Evolutionary conservation across 2,797 vertebrate species (phyloP).

Genomic region (Chaenodraco wilsoni): DNA sequence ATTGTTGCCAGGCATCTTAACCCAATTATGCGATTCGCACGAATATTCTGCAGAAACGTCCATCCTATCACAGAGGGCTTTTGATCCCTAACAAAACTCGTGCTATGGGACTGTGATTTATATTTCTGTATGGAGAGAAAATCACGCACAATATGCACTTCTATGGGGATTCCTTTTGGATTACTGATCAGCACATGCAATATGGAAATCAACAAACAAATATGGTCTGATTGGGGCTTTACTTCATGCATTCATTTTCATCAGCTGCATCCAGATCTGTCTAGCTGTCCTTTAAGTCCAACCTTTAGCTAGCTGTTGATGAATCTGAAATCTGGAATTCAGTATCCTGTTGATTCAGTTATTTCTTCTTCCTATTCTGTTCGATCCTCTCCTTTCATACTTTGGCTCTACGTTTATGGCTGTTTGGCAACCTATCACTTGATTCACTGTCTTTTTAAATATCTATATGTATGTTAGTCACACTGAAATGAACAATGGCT

Average conservation of each 20-base stretch:
- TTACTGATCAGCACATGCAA: constrained; percentile 23
- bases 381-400: neutral
- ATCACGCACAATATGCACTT: constrained; percentile 12
- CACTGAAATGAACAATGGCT: neutral
- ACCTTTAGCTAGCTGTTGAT: neutral
- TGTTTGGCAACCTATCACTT: neutral
- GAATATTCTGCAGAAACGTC: neutral
- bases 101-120: constrained; percentile 2
- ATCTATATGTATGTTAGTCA: neutral
- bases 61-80: neutral
- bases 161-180: constrained; percentile 1
- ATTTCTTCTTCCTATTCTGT: neutral
- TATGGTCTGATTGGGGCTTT: constrained; percentile 40
- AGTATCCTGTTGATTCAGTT: neutral
- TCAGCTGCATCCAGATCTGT: constrained; percentile 6
- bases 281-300: constrained; percentile 19
- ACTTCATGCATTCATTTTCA: constrained; percentile 36
- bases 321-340: neutral
- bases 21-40: neutral
- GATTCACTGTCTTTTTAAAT: neutral
- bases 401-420: neutral
- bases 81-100: neutral
- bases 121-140: neutral
- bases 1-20: neutral
- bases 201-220: constrained; percentile 36